These are phyloP conservation scores for Actenoides hombroni DNA, from an alignment of 2,113 vertebrate species.

Conservation along the genomic window DNA sequence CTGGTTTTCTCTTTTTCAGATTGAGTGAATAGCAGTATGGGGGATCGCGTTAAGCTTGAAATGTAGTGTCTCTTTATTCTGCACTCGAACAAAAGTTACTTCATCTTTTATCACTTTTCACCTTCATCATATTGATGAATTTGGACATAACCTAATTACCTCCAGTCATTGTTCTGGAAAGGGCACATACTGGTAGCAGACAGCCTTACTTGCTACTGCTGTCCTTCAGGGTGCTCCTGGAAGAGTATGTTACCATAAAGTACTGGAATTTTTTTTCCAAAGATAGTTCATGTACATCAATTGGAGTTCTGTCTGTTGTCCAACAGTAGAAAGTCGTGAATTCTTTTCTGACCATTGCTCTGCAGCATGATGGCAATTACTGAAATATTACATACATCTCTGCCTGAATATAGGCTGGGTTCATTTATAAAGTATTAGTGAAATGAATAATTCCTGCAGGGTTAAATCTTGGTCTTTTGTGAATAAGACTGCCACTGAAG, in stretches of 20 bases:
- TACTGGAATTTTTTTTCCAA: constrained; percentile 9
- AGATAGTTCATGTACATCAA: not conserved
- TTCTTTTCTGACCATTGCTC: not conserved
- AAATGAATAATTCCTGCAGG: not conserved
- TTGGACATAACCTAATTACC: constrained; percentile 53
- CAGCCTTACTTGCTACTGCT: constrained; percentile 28
- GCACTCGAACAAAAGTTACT: not conserved
- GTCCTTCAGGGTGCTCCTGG: constrained; percentile 38
- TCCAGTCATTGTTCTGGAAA: constrained; percentile 31
- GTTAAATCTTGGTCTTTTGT: not conserved
- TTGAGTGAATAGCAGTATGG: not conserved
- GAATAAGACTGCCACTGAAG: not conserved
- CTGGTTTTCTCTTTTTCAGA: not conserved
- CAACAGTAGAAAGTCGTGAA: not conserved
- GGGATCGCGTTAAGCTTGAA: not conserved
- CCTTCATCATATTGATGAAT: constrained; percentile 69
- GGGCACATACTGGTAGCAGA: constrained; percentile 28
- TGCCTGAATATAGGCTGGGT: not conserved
- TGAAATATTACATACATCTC: not conserved
- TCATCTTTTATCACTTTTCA: constrained; percentile 39
- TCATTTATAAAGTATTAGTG: not conserved
- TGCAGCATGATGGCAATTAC: not conserved
- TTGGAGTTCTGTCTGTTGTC: not conserved
- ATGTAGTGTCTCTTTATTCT: not conserved
- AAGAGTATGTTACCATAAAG: not conserved